Percentiles rank a stretch among this genome's conserved stretches.
phyloP scores from a whole-genome alignment of 2,113 vertebrate species.

The Hippotragus niger region DNA sequence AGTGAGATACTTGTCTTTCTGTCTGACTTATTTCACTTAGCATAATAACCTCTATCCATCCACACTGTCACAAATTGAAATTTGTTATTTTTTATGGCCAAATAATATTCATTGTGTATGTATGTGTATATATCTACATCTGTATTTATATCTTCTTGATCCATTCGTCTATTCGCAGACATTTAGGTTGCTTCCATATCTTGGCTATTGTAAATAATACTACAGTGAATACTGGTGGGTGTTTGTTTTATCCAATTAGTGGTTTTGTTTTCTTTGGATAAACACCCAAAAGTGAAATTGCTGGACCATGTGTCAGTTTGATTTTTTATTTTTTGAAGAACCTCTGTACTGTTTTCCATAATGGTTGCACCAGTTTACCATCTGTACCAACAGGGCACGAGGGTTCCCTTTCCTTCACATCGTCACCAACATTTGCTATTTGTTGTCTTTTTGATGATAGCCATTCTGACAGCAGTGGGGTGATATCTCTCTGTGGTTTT shows the following conservation, averaged over 20 bases:
- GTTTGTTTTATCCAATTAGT: neutral
- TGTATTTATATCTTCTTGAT: neutral
- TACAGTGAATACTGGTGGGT: neutral
- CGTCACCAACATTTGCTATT: neutral
- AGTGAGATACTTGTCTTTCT: neutral
- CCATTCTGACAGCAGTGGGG: neutral
- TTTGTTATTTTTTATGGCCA: neutral
- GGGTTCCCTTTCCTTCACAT: neutral
- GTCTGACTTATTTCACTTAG: neutral
- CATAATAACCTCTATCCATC: neutral
- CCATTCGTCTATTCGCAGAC: neutral
- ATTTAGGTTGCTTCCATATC: neutral
- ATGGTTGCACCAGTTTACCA: neutral
- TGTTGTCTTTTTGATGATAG: neutral
- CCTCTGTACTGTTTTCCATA: neutral
- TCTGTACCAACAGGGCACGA: too few species aligned
- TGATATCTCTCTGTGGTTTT: neutral
- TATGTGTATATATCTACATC: neutral
- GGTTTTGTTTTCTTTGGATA: neutral
- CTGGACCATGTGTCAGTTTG: neutral
- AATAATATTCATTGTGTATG: neutral
- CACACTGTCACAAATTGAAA: neutral
- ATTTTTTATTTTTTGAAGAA: neutral
- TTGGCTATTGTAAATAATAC: neutral
- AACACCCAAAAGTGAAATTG: neutral